Percentiles rank a stretch among this genome's conserved stretches.
Evolutionary conservation across 2,113 vertebrate genomes (phyloP).

Genomic region (Megaleporinus macrocephalus): DNA sequence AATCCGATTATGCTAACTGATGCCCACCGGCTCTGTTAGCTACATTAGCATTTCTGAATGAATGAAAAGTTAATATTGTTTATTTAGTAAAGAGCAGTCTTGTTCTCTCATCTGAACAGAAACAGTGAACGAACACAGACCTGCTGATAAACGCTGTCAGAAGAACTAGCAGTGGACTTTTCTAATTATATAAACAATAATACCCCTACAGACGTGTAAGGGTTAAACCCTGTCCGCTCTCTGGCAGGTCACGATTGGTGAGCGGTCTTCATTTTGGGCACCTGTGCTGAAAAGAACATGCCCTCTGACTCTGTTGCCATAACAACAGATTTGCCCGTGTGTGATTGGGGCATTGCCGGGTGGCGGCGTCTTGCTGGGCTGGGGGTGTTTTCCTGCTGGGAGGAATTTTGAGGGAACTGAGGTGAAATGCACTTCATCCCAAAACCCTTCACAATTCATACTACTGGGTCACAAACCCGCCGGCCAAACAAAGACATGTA

Average conservation of each 20-base stretch:
- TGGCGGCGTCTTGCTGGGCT: not conserved
- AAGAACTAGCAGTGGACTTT: too few relatives aligned
- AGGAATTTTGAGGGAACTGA: not conserved
- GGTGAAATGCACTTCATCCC: not conserved
- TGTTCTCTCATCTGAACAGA: too few relatives aligned
- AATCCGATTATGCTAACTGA: not conserved
- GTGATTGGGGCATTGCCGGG: constrained; percentile 35
- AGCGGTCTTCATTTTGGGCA: not conserved
- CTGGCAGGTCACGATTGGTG: not conserved
- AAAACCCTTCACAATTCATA: not conserved
- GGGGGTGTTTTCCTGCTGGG: constrained; percentile 11
- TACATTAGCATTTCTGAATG: too few relatives aligned
- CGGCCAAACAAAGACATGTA: not conserved
- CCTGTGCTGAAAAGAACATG: constrained; percentile 2
- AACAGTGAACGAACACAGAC: too few relatives aligned
- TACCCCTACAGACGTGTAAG: not conserved
- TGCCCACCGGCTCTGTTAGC: too few relatives aligned
- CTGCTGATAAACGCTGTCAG: too few relatives aligned
- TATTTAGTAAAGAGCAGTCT: too few relatives aligned
- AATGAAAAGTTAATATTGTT: too few relatives aligned
- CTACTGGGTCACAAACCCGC: not conserved
- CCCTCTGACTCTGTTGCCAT: constrained; percentile 19
- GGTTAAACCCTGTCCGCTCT: not conserved
- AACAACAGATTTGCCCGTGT: constrained; percentile 1
- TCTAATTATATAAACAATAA: too few relatives aligned